Base-by-base conservation (phyloP, 2,797 vertebrate genomes). In the Rhinella marina region DNA sequence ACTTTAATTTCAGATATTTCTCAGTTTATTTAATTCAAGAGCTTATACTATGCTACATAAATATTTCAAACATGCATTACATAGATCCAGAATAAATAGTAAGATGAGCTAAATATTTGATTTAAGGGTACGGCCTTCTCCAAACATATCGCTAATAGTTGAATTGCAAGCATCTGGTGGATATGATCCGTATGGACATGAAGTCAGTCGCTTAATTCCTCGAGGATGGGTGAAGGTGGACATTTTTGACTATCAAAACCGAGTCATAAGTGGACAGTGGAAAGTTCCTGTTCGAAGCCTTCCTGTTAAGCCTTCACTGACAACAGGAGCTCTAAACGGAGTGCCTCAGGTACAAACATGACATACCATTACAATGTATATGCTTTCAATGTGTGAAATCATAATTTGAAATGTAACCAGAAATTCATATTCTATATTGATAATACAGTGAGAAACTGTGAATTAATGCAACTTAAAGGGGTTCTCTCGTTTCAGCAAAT, bases 141-240 rank as follows among this genome's bases (percentile, higher is more conserved):
- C 91, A n/a, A 86, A 86, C 23, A 86, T 92, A 70, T 91, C 91
- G 8, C 75, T 93, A 68, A 86, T 92, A 66, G 90, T 93, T 27
- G 91, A 93, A 78, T 81, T 93, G 6, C 92, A 93, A 64, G 92
- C 92, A 76, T 92, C 91, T 19, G 92, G 91, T 80, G 92, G 91
- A 84, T 90, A 88, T 85, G 91, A 92, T 86, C 79, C 86, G 8
- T 91, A 91, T 41, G 92, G 91, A 16, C 88, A 92, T 82, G 91
- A 92, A 90, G 90, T 92, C 73, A 92, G 77, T 23, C 88, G 88
- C 10, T 76, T 93, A 77, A 84, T 91, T 25, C 89, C 92, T n/a
- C 81, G 90, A 80, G 92, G 92, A 75, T 93, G 92, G 92, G 90
- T 91, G 52, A 92, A 92, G 66, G 32, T 92, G 21, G 89, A 92